Evolutionary conservation across 2,113 vertebrate species (phyloP), one percentile per base, ranked within the genome.

Genomic region (Atrichornis clamosus): DNA sequence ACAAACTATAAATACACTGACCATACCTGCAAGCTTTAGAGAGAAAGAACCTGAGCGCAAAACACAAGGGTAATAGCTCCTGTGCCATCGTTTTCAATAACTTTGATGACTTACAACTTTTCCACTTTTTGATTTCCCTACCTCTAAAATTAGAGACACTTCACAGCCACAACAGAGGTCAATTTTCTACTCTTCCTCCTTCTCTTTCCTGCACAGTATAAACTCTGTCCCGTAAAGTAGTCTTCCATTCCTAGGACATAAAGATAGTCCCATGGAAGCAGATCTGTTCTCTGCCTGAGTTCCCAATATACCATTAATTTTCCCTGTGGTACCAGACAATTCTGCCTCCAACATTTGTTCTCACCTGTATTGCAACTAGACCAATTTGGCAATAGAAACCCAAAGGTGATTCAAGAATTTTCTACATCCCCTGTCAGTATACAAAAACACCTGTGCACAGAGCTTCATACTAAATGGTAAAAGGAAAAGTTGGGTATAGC

Each of bases 11-110:
- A 77, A 78, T 60, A 81, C 30, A 35, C n/a, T 49, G 58, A 53
- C 73, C 44, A 27, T 86, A 89, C 80, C 80, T 82, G 33, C 39
- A 65, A 86, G 59, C 59, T 83, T 84, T n/a, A 62, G 58, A 78
- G 23, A 74, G 33, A 53, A 80, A 74, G 33, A 89, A 75, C 14
- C 21, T 55, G n/a, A 82, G 79, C 75, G 60, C 35, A 70, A 52
- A 76, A 44, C 68, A 33, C 19, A 46, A 13, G 32, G n/a, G 27
- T 44, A 67, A 9, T 37, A 87, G 67, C 64, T 87, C 56, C 73
- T 41, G 60, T 1, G 0, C 85, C 85, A 72, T 47, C 68, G 60
- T 73, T 70, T 93, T 80, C 73, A 78, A 56, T 84, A 73, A 50
- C 64, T 85, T 53, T 20, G 49, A 52, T 58, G 64, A 75, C 55